Percentiles rank a stretch among this genome's conserved stretches.
phyloP scores from a whole-genome alignment of 2,113 vertebrate genomes.

The Synodontis membranacea region DNA sequence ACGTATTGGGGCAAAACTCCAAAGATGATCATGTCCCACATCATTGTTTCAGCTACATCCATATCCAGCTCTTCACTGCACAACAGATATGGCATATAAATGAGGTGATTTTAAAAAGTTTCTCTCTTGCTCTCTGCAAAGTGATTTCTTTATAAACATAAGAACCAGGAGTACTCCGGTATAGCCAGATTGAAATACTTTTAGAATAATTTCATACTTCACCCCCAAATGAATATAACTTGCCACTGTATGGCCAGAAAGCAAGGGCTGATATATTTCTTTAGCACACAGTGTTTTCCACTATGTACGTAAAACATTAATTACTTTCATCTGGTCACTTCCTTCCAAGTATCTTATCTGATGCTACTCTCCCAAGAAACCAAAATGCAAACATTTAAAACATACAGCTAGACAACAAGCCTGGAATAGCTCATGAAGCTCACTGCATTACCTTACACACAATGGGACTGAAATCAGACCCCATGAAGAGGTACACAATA shows the following conservation, averaged over 20 bases:
- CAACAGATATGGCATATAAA: constrained; percentile 31
- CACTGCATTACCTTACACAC: constrained; percentile 36
- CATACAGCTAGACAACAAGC: constrained; percentile 26
- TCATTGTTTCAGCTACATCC: not conserved
- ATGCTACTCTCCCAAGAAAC: constrained; percentile 19
- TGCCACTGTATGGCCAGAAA: not conserved
- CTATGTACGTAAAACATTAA: constrained; percentile 41
- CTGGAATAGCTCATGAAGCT: constrained; percentile 6
- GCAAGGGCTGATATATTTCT: constrained; percentile 22
- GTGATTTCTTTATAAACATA: constrained; percentile 20
- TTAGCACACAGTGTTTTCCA: constrained; percentile 19
- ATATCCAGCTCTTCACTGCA: not conserved
- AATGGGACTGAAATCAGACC: constrained; percentile 36
- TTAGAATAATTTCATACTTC: not conserved
- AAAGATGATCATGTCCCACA: not conserved
- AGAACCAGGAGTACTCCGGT: not conserved
- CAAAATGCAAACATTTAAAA: constrained; percentile 19
- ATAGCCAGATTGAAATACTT: not conserved
- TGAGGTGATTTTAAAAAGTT: constrained; percentile 8
- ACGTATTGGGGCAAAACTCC: constrained; percentile 12
- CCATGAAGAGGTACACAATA: constrained; percentile 39
- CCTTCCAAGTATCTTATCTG: constrained; percentile 41
- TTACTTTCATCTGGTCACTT: constrained; percentile 49
- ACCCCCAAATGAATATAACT: not conserved
- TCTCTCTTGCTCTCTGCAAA: constrained; percentile 6